A percentile compares a stretch with the other conserved stretches of the same genome.
These are phyloP conservation scores for Varroa destructor DNA, from an alignment of 1,140 invertebrate genomes.

Conservation along the genomic window DNA sequence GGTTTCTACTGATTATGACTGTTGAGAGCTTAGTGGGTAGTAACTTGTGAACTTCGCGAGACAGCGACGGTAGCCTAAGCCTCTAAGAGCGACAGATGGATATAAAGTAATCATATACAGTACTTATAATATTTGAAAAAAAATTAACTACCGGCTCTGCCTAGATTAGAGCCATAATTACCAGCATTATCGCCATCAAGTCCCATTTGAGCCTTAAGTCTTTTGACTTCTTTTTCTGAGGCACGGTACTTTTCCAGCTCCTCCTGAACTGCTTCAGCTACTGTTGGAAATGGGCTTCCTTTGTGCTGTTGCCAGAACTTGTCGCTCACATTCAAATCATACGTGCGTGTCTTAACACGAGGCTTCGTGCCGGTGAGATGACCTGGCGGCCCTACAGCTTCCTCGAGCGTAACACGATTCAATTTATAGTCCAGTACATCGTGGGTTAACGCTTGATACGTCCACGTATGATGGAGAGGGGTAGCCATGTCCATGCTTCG, in stretches of 20 bases:
- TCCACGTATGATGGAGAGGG: slow-evolving; percentile 97
- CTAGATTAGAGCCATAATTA: slow-evolving; percentile 19
- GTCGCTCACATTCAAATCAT: slow-evolving; percentile 75
- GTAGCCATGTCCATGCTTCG: slow-evolving; percentile 92
- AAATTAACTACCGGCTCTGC: no score
- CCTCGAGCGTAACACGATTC: slow-evolving; percentile 70
- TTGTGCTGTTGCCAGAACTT: slow-evolving; percentile 84
- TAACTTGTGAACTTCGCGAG: no score
- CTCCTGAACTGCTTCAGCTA: slow-evolving; percentile 95
- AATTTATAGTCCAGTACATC: slow-evolving; percentile 81
- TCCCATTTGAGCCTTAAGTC: slow-evolving; percentile 75
- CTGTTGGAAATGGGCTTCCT: slow-evolving; percentile 88
- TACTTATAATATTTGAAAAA: no score
- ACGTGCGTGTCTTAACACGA: slow-evolving; percentile 61
- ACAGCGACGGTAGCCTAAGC: no score
- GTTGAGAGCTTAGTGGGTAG: no score
- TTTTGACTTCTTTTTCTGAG: slow-evolving; percentile 91
- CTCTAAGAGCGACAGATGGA: no score
- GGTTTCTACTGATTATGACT: no score
- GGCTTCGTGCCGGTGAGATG: slow-evolving; percentile 38
- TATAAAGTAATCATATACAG: no score
- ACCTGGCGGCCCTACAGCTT: slow-evolving; percentile 40
- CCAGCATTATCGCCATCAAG: slow-evolving; percentile 21
- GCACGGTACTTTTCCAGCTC: slow-evolving; percentile 85
- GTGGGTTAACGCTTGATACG: slow-evolving; percentile 90